Base-by-base conservation (phyloP, 2,888 invertebrate genomes). In the Aphelenchoides bicaudatus region DNA sequence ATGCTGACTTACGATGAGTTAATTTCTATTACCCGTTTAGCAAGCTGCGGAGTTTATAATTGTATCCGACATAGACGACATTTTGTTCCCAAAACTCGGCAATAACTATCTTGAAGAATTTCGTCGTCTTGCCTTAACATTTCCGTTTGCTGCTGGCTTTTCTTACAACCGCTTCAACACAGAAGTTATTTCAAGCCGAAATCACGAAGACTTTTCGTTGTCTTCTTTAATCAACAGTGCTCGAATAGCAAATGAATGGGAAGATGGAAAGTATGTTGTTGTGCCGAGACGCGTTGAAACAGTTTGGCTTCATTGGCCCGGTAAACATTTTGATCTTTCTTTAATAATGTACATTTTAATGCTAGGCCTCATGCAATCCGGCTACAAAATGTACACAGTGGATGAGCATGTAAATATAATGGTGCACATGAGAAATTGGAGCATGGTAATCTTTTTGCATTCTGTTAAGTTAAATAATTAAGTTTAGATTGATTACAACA, bases 291-390 rank as follows among this genome's bases (percentile, higher is more conserved):
- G 58, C 28, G 71, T 74, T 16, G 65, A 74, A 31, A 71, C 72
- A 37, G 70, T 66, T 2, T 75, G 75, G 75, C 67, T 75, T 23
- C 75, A 75, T 54, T 56, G 67, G 63, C 71, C 68, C n/a, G 65
- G 64, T 25, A 10, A 30, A n/a, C 19, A 55, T 34, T 13, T n/a
- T 10, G 6, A 10, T n/a, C 13, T 34, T 34, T 16, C 13, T 13
- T 34, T 16, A 34, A 13, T 16, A 13, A 13, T 13, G 34, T 34
- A 34, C 13, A 10, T 43, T 19, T 8, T 43, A 8, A n/a, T n/a
- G 16, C 6, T 25, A 43, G 55, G 62, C 1, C 56, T 66, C 29
- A 60, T 66, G 30, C 39, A 67, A 29, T 25, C 25, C 3, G 64
- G 65, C 1, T 37, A 39, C 39, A 4, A 25, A 25, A 71, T 72